Percentiles rank a stretch among this genome's conserved stretches.
Conservation (phyloP, 2,888 invertebrate species). For the Nezara viridula region DNA sequence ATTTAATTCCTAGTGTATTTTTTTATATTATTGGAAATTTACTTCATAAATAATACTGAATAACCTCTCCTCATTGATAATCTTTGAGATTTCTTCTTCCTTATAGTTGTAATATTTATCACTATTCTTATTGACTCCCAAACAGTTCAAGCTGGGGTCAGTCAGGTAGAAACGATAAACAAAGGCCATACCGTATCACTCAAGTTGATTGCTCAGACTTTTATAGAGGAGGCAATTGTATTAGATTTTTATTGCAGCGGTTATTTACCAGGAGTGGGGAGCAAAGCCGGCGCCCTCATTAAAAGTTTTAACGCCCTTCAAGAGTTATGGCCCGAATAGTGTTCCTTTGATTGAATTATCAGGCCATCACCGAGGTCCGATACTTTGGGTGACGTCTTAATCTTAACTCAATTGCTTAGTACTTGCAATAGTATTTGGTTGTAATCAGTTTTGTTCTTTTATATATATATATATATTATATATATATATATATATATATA, state of each 20-base stretch:
- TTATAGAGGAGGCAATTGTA: slow-evolving; percentile 13
- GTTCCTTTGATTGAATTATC: slow-evolving; percentile 22
- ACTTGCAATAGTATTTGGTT: too few species aligned
- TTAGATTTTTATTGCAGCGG: slow-evolving; percentile 35
- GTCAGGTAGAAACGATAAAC: slow-evolving; percentile 21
- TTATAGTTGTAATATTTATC: too few species aligned
- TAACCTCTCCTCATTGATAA: too few species aligned
- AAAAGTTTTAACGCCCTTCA: slow-evolving; percentile 14
- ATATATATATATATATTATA: too few species aligned
- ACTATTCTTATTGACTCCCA: background rate
- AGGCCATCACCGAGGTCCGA: background rate
- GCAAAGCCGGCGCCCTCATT: slow-evolving; percentile 6
- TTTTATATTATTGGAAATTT: too few species aligned
- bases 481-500: too few species aligned
- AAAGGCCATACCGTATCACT: slow-evolving; percentile 19
- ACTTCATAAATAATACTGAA: too few species aligned
- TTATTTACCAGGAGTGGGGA: slow-evolving; percentile 11
- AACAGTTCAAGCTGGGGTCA: background rate
- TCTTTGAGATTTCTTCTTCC: too few species aligned
- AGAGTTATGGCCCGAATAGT: slow-evolving; percentile 5
- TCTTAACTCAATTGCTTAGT: background rate
- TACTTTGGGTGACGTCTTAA: background rate
- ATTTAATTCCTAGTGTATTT: too few species aligned
- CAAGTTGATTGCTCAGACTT: slow-evolving; percentile 28
- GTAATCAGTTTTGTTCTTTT: too few species aligned